Evolutionary conservation across 2,113 vertebrate genomes (phyloP), one percentile per base, ranked within the genome.

Genomic region (Trogon surrucura): DNA sequence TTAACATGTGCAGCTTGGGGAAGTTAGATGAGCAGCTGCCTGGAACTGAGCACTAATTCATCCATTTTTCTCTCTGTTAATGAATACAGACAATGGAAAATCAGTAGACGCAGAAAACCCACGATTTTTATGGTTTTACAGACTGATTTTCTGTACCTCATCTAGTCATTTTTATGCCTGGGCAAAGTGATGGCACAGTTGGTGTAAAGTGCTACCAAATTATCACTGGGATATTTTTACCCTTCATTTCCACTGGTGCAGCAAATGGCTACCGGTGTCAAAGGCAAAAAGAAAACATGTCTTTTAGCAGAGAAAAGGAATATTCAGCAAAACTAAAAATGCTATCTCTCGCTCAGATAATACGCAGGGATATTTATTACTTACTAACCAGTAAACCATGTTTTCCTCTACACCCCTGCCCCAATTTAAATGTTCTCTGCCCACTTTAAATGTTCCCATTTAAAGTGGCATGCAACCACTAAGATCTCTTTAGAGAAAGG

Each of bases 11-110:
- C 96, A 93, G 95, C 80, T 62, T 77, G 86, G 44, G 93, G 65
- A 88, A 85, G 83, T 74, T 47, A 70, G 92, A 93, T 22, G 82
- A 97, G 85, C 95, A 96, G 95, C 95, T 93, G 95, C 73, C 78
- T 89, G 70, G 83, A 92, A 74, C 77, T 47, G 53, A 95, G 89
- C 53, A 74, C 69, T 84, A 96, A 95, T 94, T 94, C 88, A 94
- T 89, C 85, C 88, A 84, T 79, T 95, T 89, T 88, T 19, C 92
- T 89, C 53, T 84, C 75, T 74, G 77, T 81, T 94, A 96, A 96
- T 90, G 85, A 92, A 91, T n/a, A 38, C 4, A 88, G 95, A 97
- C 92, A 96, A 97, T 92, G 80, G 62, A 81, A 96, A 97, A 96
- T 93, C 96, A 96, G 96, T 27, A 81, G 83, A 95, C 66, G 96